Evolutionary conservation across 2,888 invertebrate genomes (phyloP).

Genomic region (Acronicta leporina): DNA sequence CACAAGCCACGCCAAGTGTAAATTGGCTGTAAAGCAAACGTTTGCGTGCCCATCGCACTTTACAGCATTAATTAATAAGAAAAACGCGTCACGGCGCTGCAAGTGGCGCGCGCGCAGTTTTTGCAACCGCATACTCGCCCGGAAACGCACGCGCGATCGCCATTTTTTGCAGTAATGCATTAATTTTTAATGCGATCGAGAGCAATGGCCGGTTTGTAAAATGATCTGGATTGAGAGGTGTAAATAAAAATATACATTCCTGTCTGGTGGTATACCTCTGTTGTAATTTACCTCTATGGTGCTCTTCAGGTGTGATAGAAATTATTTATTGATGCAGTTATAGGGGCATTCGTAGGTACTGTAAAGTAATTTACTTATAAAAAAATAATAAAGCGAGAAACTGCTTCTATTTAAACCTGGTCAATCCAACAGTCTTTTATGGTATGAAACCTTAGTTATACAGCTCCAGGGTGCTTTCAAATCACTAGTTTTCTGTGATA

Average conservation of each 20-base stretch:
- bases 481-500: too few species aligned
- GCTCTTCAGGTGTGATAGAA: background rate
- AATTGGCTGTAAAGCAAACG: conserved; percentile 49
- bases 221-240: conserved; percentile 54
- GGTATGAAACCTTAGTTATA: too few species aligned
- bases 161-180: conserved; percentile 69
- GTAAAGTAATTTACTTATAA: too few species aligned
- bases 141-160: conserved; percentile 72
- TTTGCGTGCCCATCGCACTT: conserved; percentile 68
- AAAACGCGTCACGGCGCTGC: conserved; percentile 75
- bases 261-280: conserved; percentile 3
- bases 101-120: conserved; percentile 68
- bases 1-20: conserved; percentile 46
- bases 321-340: background rate
- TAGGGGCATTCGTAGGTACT: too few species aligned
- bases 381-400: too few species aligned
- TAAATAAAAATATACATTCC: conserved; percentile 14
- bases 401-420: too few species aligned
- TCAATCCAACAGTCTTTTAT: too few species aligned
- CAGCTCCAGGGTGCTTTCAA: too few species aligned
- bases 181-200: conserved; percentile 73
- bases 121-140: conserved; percentile 64
- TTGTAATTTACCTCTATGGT: conserved; percentile 23
- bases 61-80: conserved; percentile 69
- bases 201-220: conserved; percentile 71